These are phyloP conservation scores for Enteromius paludinosus DNA, from an alignment of 2,797 vertebrate species.

Conservation along the genomic window DNA sequence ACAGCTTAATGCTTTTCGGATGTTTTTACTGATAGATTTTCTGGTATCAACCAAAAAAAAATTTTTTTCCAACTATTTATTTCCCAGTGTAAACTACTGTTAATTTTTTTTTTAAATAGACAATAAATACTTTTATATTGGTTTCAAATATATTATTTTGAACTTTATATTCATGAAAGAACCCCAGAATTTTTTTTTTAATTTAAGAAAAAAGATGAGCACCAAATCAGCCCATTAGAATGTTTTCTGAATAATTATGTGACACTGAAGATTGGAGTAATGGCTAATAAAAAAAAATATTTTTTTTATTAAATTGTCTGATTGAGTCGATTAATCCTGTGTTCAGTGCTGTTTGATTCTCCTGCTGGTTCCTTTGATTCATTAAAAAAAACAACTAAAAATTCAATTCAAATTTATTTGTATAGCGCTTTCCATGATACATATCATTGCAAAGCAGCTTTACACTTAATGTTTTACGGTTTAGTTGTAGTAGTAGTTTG, in stretches of 20 bases:
- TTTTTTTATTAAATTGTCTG: no score
- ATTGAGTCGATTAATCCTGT: background rate
- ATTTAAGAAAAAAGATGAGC: background rate
- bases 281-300: background rate
- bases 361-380: background rate
- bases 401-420: no score
- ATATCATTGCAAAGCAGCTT: no score
- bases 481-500: no score
- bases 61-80: background rate
- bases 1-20: background rate
- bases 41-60: background rate
- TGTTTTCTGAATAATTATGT: background rate
- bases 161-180: background rate
- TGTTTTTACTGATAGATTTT: background rate
- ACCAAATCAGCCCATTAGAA: background rate
- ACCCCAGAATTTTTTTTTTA: background rate
- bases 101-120: background rate
- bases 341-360: background rate
- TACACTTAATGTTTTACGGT: no score
- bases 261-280: background rate
- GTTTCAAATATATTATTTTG: background rate
- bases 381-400: background rate
- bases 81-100: background rate
- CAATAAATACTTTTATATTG: background rate
- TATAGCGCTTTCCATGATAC: no score